Conservation (phyloP, 1,140 invertebrate genomes). For the Tetramorium simillimum region DNA sequence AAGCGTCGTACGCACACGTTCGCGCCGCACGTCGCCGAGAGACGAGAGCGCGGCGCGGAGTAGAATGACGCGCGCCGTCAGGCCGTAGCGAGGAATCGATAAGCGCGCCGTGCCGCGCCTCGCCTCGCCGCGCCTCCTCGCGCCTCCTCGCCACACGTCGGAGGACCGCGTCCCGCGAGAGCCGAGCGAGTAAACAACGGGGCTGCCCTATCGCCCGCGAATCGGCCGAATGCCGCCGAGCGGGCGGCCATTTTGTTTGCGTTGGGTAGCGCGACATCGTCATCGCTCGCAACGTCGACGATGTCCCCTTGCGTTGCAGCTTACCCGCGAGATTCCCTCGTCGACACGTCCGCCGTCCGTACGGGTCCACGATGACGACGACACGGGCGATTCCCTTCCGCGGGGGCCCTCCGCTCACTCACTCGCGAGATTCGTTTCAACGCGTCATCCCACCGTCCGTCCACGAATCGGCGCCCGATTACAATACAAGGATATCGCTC, state of each 20-base stretch:
- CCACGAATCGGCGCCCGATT: neutral
- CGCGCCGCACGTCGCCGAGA: neutral
- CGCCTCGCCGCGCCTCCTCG: neutral
- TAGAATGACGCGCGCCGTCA: neutral
- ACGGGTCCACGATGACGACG: neutral
- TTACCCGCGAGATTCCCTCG: neutral
- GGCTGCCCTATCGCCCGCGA: conserved; percentile 27
- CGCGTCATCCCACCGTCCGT: neutral
- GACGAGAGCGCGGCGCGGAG: no score
- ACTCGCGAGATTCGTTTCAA: neutral
- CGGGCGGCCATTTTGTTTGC: conserved; percentile 79
- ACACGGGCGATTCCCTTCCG: no score
- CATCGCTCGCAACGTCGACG: neutral
- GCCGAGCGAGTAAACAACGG: conserved; percentile 77
- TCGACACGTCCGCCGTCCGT: neutral
- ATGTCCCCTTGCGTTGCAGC: neutral
- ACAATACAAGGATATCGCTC: neutral
- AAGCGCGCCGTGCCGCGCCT: neutral
- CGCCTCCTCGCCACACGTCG: neutral
- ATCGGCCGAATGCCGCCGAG: conserved; percentile 45
- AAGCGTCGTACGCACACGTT: neutral
- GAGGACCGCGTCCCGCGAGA: neutral
- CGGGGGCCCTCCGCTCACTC: neutral
- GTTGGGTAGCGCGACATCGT: conserved; percentile 42
- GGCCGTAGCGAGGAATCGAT: neutral